Percentiles rank a stretch among this genome's conserved stretches.
Conservation (phyloP, 1,140 invertebrate species). For the Frieseomelitta varia region DNA sequence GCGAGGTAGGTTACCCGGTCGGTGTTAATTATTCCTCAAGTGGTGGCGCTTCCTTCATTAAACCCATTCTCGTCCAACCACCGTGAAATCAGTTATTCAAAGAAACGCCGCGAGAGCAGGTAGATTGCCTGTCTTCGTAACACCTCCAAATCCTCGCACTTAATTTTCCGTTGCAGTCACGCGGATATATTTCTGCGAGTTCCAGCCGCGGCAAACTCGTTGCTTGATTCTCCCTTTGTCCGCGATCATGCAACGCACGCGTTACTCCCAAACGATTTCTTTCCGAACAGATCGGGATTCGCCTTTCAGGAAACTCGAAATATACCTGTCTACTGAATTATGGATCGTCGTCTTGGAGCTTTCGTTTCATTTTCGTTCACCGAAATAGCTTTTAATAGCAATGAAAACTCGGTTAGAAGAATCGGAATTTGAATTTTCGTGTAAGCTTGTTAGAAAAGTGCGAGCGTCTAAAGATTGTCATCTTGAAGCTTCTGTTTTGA, state of each 20-base stretch:
- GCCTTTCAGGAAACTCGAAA: background rate
- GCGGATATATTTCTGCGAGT: slow-evolving; percentile 11
- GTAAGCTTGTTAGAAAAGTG: no score
- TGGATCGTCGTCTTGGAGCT: background rate
- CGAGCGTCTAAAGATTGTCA: no score
- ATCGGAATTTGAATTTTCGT: no score
- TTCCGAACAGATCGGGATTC: background rate
- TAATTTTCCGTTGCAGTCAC: slow-evolving; percentile 32
- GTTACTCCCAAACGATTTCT: background rate
- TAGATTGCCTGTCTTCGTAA: slow-evolving; percentile 18
- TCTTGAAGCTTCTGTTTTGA: no score
- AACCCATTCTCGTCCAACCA: slow-evolving; percentile 21
- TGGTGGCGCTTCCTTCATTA: slow-evolving; percentile 20
- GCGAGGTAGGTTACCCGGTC: background rate
- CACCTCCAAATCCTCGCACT: slow-evolving; percentile 28
- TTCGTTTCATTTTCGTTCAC: no score
- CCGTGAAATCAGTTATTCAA: slow-evolving; percentile 39
- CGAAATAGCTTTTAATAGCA: no score
- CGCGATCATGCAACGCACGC: background rate
- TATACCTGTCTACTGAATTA: background rate
- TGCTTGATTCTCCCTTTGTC: background rate
- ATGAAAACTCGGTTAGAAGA: no score
- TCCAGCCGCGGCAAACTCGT: background rate
- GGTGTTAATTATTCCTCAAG: slow-evolving; percentile 21
- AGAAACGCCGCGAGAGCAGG: slow-evolving; percentile 17